Conservation (phyloP, 2,888 invertebrate genomes). For the Griposia aprilina region DNA sequence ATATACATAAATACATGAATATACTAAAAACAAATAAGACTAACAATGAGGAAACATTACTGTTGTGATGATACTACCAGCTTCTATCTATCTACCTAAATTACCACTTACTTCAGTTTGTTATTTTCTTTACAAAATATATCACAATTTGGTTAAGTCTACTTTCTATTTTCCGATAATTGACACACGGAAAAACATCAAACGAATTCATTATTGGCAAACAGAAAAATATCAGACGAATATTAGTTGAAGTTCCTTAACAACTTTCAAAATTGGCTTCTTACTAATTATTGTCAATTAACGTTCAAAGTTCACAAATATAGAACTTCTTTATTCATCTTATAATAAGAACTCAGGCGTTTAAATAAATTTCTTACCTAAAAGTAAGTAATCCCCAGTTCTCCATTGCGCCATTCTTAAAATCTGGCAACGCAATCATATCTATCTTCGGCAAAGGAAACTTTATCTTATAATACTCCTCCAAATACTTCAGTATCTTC, state of each 20-base stretch:
- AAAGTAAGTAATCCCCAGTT: constrained; percentile 96
- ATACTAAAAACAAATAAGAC: too few relatives aligned
- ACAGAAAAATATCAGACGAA: neutral
- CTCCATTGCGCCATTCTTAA: constrained; percentile 97
- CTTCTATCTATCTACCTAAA: too few relatives aligned
- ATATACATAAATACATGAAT: too few relatives aligned
- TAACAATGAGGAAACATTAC: too few relatives aligned
- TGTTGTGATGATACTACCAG: too few relatives aligned
- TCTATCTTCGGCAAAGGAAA: constrained; percentile 96
- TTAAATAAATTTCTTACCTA: constrained; percentile 84
- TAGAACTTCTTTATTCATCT: neutral
- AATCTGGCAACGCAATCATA: constrained; percentile 98
- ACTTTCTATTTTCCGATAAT: neutral
- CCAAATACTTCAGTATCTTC: constrained; percentile 92
- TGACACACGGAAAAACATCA: neutral
- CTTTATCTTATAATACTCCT: constrained; percentile 93
- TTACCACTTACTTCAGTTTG: neutral
- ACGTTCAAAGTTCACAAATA: neutral
- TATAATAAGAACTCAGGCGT: neutral
- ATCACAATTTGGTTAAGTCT: too few relatives aligned
- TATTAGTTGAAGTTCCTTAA: neutral
- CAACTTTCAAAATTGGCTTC: neutral
- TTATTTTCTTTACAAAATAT: neutral
- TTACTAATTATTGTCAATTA: constrained; percentile 17
- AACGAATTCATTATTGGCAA: neutral